Conservation (phyloP, 2,888 invertebrate genomes). For the Lycaena phlaeas region DNA sequence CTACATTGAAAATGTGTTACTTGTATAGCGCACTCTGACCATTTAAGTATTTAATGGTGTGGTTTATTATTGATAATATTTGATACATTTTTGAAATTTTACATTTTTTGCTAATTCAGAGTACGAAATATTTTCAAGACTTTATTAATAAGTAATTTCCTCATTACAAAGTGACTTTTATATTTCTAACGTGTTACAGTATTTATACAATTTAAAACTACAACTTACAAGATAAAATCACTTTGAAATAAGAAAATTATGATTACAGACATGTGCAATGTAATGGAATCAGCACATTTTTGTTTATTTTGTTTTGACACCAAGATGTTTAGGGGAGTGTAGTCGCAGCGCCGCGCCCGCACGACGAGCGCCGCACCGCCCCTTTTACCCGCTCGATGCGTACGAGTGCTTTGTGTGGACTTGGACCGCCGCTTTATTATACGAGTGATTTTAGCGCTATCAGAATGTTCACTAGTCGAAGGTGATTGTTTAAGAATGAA, state of each 20-base stretch:
- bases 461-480: too few relatives aligned
- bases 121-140: neutral
- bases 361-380: neutral
- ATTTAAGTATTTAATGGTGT: neutral
- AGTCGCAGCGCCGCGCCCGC: neutral
- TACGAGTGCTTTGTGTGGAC: neutral
- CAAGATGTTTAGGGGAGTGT: slow-evolving; percentile 11
- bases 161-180: neutral
- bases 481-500: slow-evolving; percentile 7
- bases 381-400: neutral
- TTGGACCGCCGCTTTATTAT: neutral
- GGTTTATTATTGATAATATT: neutral
- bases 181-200: neutral
- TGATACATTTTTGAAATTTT: neutral
- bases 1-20: neutral
- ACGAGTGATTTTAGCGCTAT: neutral
- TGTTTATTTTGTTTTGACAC: slow-evolving; percentile 11
- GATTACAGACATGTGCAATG: neutral
- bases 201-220: too few relatives aligned
- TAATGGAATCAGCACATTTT: slow-evolving; percentile 6
- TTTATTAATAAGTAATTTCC: neutral
- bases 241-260: slow-evolving; percentile 5
- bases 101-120: neutral
- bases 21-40: neutral
- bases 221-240: neutral